Base-by-base conservation (phyloP, 2,888 invertebrate genomes). In the Lepetodrilus schrolli region DNA sequence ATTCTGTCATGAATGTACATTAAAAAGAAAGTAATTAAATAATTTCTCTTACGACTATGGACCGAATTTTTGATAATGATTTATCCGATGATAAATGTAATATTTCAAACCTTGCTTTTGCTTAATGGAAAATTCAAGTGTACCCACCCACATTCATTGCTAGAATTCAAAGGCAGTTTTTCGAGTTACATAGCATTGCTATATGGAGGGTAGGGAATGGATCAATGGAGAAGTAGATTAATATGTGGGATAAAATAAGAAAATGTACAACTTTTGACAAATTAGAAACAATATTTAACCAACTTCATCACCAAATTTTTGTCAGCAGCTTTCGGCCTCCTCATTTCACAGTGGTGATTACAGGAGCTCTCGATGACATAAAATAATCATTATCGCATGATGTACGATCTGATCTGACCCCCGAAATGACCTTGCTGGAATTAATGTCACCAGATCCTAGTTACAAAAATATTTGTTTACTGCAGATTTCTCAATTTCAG, bases 391-490 rank as follows among this genome's bases (percentile, higher is more conserved):
- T 68, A 68, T 68, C 23, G 47, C 43, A 68, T 68, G 68, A 68
- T 68, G 68, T 30, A 68, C 48, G 68, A 68, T 47, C 68, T 47
- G 21, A n/a, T 47, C 43, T 47, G 68, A 68, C 68, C 68, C 47
- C 47, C 5, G 23, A 21, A 47, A 17, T n/a, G 68, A 68, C 68
- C 68, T 68, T 47, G 21, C 17, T 43, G 68, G 68, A 68, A 68
- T 68, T 68, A 68, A 68, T 68, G 68, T 68, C 68, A 68, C 47
- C 23, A 26, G 68, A 68, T 68, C 68, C 68, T 13, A 47, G 68
- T 43, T 47, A 47, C 68, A 68, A 68, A 68, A 68, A 68, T 68
- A 68, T 68, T 68, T 68, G 68, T 68, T 68, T 68, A 68, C 68
- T 68, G 26, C 30, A 26, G 47, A 68, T 68, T 38, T 47, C 47